Evolutionary conservation across 2,888 invertebrate genomes (phyloP).

Genomic region (Ischnus inquisitorius): DNA sequence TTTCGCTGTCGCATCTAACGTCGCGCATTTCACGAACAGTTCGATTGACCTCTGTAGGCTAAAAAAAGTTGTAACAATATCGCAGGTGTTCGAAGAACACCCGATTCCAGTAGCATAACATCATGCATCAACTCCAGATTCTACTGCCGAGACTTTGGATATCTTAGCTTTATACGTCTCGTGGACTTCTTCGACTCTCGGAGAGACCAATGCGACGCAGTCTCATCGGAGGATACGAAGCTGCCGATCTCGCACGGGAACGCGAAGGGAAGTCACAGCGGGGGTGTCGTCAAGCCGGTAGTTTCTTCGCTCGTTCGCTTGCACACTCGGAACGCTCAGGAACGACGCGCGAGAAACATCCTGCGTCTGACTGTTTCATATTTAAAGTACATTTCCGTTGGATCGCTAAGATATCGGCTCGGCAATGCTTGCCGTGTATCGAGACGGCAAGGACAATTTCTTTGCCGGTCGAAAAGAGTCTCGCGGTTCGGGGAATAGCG

Average conservation of each 20-base stretch:
- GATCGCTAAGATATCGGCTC: slow-evolving; percentile 80
- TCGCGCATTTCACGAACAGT: neutral
- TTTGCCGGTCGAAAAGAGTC: slow-evolving; percentile 63
- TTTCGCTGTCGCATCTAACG: neutral
- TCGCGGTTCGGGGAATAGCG: slow-evolving; percentile 1
- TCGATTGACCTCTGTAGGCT: neutral
- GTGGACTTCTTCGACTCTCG: no score
- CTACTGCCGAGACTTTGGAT: neutral
- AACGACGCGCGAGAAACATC: slow-evolving; percentile 29
- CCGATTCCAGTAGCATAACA: neutral
- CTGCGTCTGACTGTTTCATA: slow-evolving; percentile 84
- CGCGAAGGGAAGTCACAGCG: neutral
- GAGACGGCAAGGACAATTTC: slow-evolving; percentile 76
- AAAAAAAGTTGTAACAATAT: neutral
- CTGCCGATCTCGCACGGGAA: neutral
- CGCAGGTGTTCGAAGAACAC: neutral
- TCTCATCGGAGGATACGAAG: neutral
- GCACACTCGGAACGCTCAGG: slow-evolving; percentile 4
- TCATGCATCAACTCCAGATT: neutral
- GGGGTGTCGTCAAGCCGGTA: slow-evolving; percentile 22
- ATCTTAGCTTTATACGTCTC: neutral
- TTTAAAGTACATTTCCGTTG: slow-evolving; percentile 83
- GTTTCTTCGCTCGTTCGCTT: neutral
- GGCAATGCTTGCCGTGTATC: slow-evolving; percentile 31
- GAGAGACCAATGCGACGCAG: no score